Evolutionary conservation across 53 echinoderm and acorn worm species (phyloP).

Genomic region (Luidia sarsii): DNA sequence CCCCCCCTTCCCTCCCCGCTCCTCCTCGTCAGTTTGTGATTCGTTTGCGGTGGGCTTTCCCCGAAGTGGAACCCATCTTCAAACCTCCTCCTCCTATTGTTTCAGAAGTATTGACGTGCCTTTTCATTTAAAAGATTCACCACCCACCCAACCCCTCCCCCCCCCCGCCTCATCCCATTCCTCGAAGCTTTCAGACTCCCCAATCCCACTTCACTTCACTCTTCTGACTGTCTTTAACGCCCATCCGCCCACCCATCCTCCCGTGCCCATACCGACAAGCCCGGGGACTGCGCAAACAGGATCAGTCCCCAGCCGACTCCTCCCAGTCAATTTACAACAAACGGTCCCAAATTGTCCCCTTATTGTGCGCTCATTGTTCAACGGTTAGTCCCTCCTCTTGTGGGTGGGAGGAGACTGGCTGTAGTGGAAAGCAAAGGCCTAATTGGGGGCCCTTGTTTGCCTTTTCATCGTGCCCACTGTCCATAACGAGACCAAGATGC

Average conservation of each 20-base stretch:
- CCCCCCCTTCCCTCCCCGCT: background rate
- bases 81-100: too few relatives aligned
- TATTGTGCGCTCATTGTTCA: constrained; percentile 48
- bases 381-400: constrained; percentile 10
- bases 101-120: background rate
- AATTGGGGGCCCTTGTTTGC: constrained; percentile 59
- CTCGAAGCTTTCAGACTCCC: too few relatives aligned
- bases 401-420: too few relatives aligned
- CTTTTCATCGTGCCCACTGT: constrained; percentile 28
- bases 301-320: constrained; percentile 37
- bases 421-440: constrained; percentile 34
- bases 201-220: too few relatives aligned
- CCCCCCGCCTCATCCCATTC: background rate
- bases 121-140: background rate
- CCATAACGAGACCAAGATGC: too few relatives aligned
- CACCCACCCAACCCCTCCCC: background rate
- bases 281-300: constrained; percentile 44
- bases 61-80: too few relatives aligned
- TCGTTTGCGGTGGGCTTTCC: too few relatives aligned
- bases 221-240: too few relatives aligned
- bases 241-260: too few relatives aligned
- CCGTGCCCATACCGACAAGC: too few relatives aligned
- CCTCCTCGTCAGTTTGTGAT: background rate
- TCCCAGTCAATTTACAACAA: constrained; percentile 62
- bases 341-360: constrained; percentile 64